A percentile compares a stretch with the other conserved stretches of the same genome.
Conservation (phyloP, 2,113 vertebrate species). For the Myotis lucifugus region DNA sequence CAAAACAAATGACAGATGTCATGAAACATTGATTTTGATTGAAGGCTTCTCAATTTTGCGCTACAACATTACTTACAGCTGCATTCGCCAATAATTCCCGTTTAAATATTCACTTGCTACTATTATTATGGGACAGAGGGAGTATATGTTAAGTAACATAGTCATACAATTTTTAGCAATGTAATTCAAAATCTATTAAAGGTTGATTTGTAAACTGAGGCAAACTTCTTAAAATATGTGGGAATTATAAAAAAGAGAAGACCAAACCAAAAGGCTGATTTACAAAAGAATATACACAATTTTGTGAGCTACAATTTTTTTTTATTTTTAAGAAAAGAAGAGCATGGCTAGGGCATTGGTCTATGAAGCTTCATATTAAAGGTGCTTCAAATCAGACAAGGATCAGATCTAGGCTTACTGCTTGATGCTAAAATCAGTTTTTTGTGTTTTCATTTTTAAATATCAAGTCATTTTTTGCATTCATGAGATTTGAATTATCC, state of each 20-base stretch:
- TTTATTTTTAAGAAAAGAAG: too few relatives aligned
- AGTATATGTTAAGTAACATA: background rate
- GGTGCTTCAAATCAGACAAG: background rate
- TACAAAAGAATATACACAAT: background rate
- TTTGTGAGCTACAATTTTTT: background rate
- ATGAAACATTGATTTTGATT: too few relatives aligned
- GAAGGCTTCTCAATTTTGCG: too few relatives aligned
- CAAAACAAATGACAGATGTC: too few relatives aligned
- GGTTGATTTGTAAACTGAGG: background rate
- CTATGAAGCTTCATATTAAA: background rate
- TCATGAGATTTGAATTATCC: background rate
- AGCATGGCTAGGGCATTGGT: background rate
- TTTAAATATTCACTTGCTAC: too few relatives aligned
- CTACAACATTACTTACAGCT: too few relatives aligned
- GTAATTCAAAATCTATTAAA: background rate
- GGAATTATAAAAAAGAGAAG: slow-evolving; percentile 3
- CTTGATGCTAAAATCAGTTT: background rate
- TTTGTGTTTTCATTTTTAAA: too few relatives aligned
- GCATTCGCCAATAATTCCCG: too few relatives aligned
- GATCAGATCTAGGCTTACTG: background rate
- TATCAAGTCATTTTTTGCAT: background rate
- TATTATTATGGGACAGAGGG: too few relatives aligned
- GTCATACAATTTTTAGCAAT: background rate
- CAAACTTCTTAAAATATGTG: background rate
- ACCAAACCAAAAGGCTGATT: background rate